A percentile compares a stretch with the other conserved stretches of the same genome.
These are phyloP conservation scores for Notocelia uddmanniana DNA, from an alignment of 2,888 invertebrate genomes.

Conservation along the genomic window DNA sequence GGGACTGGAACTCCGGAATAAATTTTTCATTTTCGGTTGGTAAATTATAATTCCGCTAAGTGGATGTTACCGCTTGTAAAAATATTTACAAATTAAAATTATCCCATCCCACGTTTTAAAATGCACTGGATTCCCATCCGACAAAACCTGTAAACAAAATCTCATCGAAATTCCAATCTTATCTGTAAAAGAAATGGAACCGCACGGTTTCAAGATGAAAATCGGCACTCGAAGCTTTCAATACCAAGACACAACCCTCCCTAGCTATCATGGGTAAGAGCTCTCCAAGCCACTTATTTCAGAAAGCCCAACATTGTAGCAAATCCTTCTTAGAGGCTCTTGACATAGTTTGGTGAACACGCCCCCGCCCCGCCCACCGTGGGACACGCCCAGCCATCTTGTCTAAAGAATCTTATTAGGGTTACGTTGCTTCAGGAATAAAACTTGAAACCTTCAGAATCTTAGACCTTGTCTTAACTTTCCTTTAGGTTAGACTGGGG, in stretches of 20 bases:
- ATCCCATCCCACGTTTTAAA: neutral
- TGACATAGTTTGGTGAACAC: constrained; percentile 69
- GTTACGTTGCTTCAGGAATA: constrained; percentile 35
- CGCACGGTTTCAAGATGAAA: constrained; percentile 7
- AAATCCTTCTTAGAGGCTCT: constrained; percentile 56
- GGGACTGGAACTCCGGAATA: no score
- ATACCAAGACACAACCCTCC: constrained; percentile 13
- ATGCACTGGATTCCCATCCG: neutral
- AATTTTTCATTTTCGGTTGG: no score
- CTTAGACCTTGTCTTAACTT: no score
- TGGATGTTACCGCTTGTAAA: no score
- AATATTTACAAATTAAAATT: no score
- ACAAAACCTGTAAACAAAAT: neutral
- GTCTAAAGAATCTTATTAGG: constrained; percentile 34
- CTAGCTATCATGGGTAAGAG: constrained; percentile 21
- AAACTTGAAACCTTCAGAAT: neutral
- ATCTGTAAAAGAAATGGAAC: neutral
- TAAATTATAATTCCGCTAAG: no score
- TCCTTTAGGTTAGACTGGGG: no score
- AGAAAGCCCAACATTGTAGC: constrained; percentile 14
- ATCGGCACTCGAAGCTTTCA: neutral
- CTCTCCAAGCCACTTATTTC: constrained; percentile 38
- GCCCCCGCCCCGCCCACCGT: constrained; percentile 60
- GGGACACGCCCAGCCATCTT: constrained; percentile 58
- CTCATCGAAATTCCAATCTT: neutral